Percentiles rank a stretch among this genome's conserved stretches.
Evolutionary conservation across 2,797 vertebrate genomes (phyloP).

Genomic region (Antrozous pallidus): DNA sequence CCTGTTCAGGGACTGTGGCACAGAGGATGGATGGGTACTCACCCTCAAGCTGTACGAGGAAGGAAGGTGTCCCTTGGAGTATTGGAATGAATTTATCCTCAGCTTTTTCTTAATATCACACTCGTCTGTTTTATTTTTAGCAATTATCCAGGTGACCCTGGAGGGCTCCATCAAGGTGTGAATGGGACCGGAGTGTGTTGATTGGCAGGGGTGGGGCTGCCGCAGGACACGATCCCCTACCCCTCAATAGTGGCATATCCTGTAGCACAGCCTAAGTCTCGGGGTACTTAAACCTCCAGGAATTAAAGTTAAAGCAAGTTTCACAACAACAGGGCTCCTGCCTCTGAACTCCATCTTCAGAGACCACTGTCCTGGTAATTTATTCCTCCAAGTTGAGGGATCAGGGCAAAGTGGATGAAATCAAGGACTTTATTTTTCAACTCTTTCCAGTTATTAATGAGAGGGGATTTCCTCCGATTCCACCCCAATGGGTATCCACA

Average conservation of each 20-base stretch:
- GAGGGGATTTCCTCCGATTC: background rate
- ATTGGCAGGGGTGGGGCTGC: background rate
- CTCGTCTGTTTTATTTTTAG: constrained; percentile 69
- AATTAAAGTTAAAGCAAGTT: constrained; percentile 51
- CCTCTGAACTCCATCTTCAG: background rate
- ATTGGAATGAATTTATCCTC: constrained; percentile 63
- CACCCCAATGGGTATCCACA: background rate
- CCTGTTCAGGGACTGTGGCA: constrained; percentile 30
- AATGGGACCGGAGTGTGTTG: constrained; percentile 57
- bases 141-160: constrained; percentile 60
- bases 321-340: background rate
- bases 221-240: constrained; percentile 19
- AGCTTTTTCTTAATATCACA: constrained; percentile 70
- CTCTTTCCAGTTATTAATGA: background rate
- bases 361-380: background rate
- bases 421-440: accelerated
- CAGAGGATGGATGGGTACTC: constrained; percentile 46
- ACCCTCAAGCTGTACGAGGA: constrained; percentile 61
- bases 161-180: constrained; percentile 48
- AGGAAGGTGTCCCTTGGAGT: constrained; percentile 65
- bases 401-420: accelerated
- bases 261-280: constrained; percentile 25
- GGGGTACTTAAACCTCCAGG: constrained; percentile 31
- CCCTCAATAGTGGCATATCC: background rate
- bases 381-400: background rate